Evolutionary conservation across 2,797 vertebrate species (phyloP).

Genomic region (Chiroxiphia lanceolata): DNA sequence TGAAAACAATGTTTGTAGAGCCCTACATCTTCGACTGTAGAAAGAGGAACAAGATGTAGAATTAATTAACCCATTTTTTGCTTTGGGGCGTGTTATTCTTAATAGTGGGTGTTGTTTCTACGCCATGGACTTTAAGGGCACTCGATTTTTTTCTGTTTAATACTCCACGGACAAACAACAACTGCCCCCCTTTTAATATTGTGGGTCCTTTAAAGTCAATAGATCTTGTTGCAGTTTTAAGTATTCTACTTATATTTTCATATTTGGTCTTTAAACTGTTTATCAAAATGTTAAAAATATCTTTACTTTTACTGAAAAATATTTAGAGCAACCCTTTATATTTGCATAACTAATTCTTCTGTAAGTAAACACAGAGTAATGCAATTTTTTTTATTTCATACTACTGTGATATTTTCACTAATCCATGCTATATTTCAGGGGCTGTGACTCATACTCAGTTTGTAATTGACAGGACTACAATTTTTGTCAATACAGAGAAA

Average conservation of each 20-base stretch:
- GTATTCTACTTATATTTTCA: not conserved
- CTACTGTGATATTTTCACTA: not conserved
- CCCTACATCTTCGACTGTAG: conserved; percentile 71
- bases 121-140: not conserved
- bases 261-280: not conserved
- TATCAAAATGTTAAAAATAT: not conserved
- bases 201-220: not conserved
- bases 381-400: not conserved
- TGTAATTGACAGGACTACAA: not conserved
- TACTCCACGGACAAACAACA: not conserved
- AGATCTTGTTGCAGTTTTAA: not conserved
- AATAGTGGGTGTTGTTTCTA: not conserved
- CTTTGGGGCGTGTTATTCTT: conserved; percentile 51
- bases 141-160: not conserved
- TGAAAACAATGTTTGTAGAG: conserved; percentile 79
- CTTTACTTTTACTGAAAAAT: not conserved
- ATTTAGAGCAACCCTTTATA: not conserved
- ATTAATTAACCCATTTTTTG: conserved; percentile 77
- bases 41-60: conserved; percentile 60
- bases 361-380: not conserved
- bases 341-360: not conserved
- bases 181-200: not conserved
- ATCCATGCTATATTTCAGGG: not conserved
- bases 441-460: not conserved
- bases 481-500: not conserved